Evolutionary conservation across 2,113 vertebrate genomes (phyloP).

Genomic region (Dryoscopus gambensis): DNA sequence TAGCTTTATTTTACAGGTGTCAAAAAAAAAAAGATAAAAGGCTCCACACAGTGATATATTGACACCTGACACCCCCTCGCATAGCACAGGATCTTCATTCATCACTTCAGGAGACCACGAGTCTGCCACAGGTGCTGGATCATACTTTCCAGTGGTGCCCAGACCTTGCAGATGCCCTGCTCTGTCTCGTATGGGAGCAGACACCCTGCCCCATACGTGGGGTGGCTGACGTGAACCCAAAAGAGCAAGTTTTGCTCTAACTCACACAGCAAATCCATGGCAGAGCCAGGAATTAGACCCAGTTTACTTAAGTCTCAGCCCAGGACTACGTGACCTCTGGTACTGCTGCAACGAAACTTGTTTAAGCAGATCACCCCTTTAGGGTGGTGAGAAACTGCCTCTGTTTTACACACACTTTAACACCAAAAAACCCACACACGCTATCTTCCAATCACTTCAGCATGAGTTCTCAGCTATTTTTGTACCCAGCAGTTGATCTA

Average conservation of each 20-base stretch:
- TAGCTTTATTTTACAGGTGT: neutral
- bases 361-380: neutral
- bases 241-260: neutral
- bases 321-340: neutral
- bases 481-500: neutral
- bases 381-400: neutral
- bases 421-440: neutral
- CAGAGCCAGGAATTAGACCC: neutral
- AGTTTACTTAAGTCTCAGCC: neutral
- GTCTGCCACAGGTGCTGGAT: neutral
- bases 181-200: neutral
- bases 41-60: neutral
- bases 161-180: neutral
- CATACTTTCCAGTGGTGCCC: neutral
- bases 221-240: rapidly evolving
- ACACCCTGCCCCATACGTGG: neutral
- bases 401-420: neutral
- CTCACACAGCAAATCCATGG: neutral
- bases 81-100: neutral
- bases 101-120: neutral
- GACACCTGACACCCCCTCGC: neutral
- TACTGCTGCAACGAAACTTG: neutral
- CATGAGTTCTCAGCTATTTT: conserved; percentile 12
- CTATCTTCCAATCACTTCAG: neutral
- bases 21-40: neutral